These are phyloP conservation scores for Thecophora atra DNA, from an alignment of 2,888 invertebrate species.

Conservation along the genomic window DNA sequence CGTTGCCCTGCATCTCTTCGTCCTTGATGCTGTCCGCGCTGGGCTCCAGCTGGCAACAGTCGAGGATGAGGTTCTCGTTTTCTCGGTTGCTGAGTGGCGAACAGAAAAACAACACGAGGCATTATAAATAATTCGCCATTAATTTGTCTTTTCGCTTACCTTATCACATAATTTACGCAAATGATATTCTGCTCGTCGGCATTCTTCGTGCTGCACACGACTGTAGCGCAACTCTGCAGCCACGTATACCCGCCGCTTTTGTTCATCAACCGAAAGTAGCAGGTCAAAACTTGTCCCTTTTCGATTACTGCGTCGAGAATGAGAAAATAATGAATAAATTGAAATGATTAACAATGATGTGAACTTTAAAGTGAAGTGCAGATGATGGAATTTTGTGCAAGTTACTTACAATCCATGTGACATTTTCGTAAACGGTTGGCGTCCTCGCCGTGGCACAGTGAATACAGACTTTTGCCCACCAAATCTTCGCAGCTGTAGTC, in stretches of 20 bases:
- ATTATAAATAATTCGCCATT: too few relatives aligned
- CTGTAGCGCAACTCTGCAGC: slow-evolving; percentile 97
- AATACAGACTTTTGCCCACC: slow-evolving; percentile 92
- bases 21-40: slow-evolving; percentile 79
- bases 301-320: slow-evolving; percentile 78
- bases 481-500: slow-evolving; percentile 94
- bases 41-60: slow-evolving; percentile 91
- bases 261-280: slow-evolving; percentile 96
- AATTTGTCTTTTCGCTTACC: slow-evolving; percentile 69
- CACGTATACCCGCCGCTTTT: slow-evolving; percentile 96
- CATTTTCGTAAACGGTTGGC: slow-evolving; percentile 92
- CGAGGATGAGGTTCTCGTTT: slow-evolving; percentile 90
- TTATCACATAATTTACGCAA: slow-evolving; percentile 96
- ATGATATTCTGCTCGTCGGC: slow-evolving; percentile 97
- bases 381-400: background rate
- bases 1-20: slow-evolving; percentile 74
- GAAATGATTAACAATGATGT: background rate
- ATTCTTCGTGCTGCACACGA: slow-evolving; percentile 94
- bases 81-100: slow-evolving; percentile 68
- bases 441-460: slow-evolving; percentile 95
- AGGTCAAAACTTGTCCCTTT: slow-evolving; percentile 96
- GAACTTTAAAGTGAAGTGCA: background rate
- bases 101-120: background rate
- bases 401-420: slow-evolving; percentile 93
- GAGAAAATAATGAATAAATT: background rate